Base-by-base conservation (phyloP, 2,113 vertebrate species). In the Tricholaema leucomelas region DNA sequence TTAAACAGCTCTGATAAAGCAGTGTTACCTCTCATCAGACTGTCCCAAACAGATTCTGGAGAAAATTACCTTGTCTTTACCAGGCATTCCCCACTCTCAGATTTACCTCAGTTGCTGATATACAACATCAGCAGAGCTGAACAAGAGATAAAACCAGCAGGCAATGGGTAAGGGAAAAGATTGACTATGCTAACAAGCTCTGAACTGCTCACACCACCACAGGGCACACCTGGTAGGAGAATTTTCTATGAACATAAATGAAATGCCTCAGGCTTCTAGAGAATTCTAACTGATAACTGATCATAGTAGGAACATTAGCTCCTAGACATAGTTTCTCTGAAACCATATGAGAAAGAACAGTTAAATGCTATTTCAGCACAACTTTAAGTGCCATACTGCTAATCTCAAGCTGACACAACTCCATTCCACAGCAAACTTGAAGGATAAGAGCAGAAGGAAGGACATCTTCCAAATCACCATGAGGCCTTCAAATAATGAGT, bases 1-100 rank as follows among this genome's bases (percentile, higher is more conserved):
- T 75, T 46, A 88, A 93, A 86, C 30, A 44, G 70, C 55, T 82
- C 88, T 63, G 81, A 79, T 74, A 92, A 72, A 83, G 63, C 48
- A 85, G 44, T 56, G 36, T 55, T 65, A 65, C 79, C 38, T 71
- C 61, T 76, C 69, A 58, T 25, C 56, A 81, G 78, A 65, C 71
- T 65, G 77, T 87, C 79, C 66, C 59, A 88, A 81, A 87, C 2
- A 85, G 38, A 76, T 80, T 72, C 63, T 27, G 75, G 44, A 79
- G 84, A 63, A 87, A 79, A 78, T 75, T 10, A 88, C 72, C n/a
- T 94, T 84, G 33, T 79, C 42, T 33, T 61, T 54, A 69, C 14
- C 66, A 56, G 33, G 54, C 75, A 44, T 75, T 81, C 70, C 40
- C 35, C 38, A 12, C 76, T 60, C 50, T 83, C 55, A 75, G 35